Evolutionary conservation across 2,113 vertebrate genomes (phyloP), one percentile per base, ranked within the genome.

Genomic region (Meleagris gallopavo): DNA sequence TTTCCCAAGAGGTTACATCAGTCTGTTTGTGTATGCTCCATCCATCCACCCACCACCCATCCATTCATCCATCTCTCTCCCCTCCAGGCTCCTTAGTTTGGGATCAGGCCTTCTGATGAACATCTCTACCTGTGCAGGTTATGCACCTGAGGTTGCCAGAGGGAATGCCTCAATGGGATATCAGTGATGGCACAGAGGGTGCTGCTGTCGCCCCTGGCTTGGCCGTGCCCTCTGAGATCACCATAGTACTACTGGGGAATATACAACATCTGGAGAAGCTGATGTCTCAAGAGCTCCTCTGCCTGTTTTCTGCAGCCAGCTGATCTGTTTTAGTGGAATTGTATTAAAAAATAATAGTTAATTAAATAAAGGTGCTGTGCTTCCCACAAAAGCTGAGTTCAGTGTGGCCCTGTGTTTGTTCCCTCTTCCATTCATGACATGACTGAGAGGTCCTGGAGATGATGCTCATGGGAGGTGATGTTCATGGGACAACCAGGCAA

Each of bases 1-100:
- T 98, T 64, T 98, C 48, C 98, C 98, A 54, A 99, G 30, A 58
- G 55, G 32, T 21, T 20, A 19, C 55, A 58, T n/a, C 32, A 58
- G 6, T 58, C 10, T 20, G 27, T 55, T 30, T 55, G 55, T n/a
- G 55, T 32, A n/a, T n/a, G 94, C 24, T 82, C 29, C 19, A 34
- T 34, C 46, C 58, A 11, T 25, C 22, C 30, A 2, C 34, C n/a
- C 40, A 9, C 21, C 54, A 30, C 11, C 29, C 54, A 12, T 29
- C 45, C 60, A 6, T 57, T 30, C n/a, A 3, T 24, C 34, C 45
- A 5, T 79, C 45, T 58, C 57, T 58, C 32, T 58, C 58, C 34
- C 34, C n/a, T 24, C 20, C 20, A 61, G 34, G 22, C 58, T 36
- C 34, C n/a, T 34, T 60, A n/a, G 58, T 34, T 34, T 36, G 58